phyloP scores from a whole-genome alignment of 2,888 invertebrate genomes.

The Lacanobia wlatinum region DNA sequence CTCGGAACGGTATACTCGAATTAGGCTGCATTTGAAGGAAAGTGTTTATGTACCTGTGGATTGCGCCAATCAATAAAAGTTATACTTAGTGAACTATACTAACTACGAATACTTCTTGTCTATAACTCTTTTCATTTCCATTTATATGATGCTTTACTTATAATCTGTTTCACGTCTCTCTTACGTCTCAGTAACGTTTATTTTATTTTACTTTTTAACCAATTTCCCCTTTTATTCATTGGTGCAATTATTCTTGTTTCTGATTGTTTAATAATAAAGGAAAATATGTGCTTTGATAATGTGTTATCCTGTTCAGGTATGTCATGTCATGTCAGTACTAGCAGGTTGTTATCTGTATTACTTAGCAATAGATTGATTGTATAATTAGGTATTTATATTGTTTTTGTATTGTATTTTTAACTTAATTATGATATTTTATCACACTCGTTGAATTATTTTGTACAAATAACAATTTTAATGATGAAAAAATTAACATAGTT shows the following conservation, averaged over 20 bases:
- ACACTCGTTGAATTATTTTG: constrained; percentile 90
- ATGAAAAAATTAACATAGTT: constrained; percentile 84
- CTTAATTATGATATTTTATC: constrained; percentile 88
- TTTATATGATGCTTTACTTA: constrained; percentile 52
- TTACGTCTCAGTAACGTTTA: constrained; percentile 49
- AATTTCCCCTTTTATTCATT: constrained; percentile 77
- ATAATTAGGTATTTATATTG: constrained; percentile 82
- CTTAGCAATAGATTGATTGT: constrained; percentile 75
- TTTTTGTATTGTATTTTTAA: constrained; percentile 86
- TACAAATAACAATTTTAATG: constrained; percentile 89
- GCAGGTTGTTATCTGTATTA: constrained; percentile 78
- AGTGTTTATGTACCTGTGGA: constrained; percentile 86
- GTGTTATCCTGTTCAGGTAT: constrained; percentile 74
- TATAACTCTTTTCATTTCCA: constrained; percentile 46
- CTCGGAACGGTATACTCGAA: constrained; percentile 74
- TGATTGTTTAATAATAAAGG: constrained; percentile 71
- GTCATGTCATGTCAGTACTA: constrained; percentile 71
- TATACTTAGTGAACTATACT: constrained; percentile 48
- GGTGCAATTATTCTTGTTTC: constrained; percentile 80
- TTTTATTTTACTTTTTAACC: constrained; percentile 39
- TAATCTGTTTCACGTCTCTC: constrained; percentile 50
- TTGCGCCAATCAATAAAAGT: constrained; percentile 84
- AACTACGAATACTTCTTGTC: constrained; percentile 33
- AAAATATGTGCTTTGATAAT: constrained; percentile 72
- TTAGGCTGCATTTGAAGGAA: constrained; percentile 80